Percentiles rank a stretch among this genome's conserved stretches.
phyloP scores from a whole-genome alignment of 2,113 vertebrate genomes.

The Gobius niger region DNA sequence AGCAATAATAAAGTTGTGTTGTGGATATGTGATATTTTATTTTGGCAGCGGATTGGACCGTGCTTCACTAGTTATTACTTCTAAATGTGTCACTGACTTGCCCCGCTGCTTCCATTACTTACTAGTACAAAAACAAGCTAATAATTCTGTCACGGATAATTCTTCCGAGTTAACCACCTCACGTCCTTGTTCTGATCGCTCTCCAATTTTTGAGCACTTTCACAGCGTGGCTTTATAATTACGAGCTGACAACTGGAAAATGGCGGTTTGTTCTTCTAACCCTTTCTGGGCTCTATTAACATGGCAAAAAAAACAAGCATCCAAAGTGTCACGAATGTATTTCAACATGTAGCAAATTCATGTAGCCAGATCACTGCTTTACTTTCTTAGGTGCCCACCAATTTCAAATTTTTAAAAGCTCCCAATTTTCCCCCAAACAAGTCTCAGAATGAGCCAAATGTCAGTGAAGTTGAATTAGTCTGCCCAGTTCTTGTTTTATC shows the following conservation, averaged over 20 bases:
- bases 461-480: too few species aligned
- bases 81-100: not conserved
- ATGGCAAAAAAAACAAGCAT: constrained; percentile 24
- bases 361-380: too few species aligned
- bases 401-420: too few species aligned
- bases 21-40: not conserved
- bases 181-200: constrained; percentile 6
- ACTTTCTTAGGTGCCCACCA: too few species aligned
- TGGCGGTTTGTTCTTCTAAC: constrained; percentile 1
- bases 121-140: not conserved
- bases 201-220: constrained; percentile 13
- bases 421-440: too few species aligned
- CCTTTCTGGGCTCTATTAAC: constrained; percentile 18
- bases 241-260: constrained; percentile 8
- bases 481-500: too few species aligned
- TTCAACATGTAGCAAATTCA: not conserved
- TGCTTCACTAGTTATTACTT: not conserved
- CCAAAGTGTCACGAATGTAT: constrained; percentile 11
- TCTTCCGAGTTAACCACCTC: constrained; percentile 3
- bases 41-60: not conserved
- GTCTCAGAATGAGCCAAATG: too few species aligned
- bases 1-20: not conserved
- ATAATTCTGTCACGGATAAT: constrained; percentile 11
- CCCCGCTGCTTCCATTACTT: not conserved
- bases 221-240: constrained; percentile 3